Evolutionary conservation across 2,113 vertebrate species (phyloP).

Genomic region (Noctilio leporinus): DNA sequence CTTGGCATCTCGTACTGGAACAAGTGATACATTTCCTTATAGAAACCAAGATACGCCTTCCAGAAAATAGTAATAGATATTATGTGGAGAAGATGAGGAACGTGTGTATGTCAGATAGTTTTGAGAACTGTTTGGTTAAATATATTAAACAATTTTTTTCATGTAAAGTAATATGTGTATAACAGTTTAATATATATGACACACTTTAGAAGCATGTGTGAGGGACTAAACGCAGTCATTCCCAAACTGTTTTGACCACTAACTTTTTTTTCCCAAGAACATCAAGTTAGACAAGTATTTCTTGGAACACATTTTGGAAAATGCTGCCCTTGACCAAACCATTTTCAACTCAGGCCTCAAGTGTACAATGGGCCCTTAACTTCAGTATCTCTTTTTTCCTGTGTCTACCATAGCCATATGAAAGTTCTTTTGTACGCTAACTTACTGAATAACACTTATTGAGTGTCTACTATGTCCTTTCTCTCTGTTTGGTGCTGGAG

Average conservation of each 20-base stretch:
- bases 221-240: background rate
- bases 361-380: background rate
- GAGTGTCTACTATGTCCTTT: background rate
- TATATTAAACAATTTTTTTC: background rate
- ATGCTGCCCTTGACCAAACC: background rate
- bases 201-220: background rate
- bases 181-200: background rate
- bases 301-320: background rate
- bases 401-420: background rate
- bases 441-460: background rate
- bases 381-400: background rate
- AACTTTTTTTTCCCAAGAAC: background rate
- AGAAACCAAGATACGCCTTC: background rate
- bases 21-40: background rate
- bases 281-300: background rate
- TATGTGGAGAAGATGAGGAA: background rate
- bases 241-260: background rate
- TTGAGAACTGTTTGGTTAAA: background rate
- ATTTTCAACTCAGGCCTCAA: background rate
- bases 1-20: background rate
- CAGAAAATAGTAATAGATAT: background rate
- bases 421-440: background rate
- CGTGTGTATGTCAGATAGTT: background rate
- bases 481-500: background rate
- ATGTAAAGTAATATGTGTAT: background rate